A percentile compares a stretch with the other conserved stretches of the same genome.
These are phyloP conservation scores for Triops cancriformis DNA, from an alignment of 1,140 invertebrate species.

Conservation along the genomic window DNA sequence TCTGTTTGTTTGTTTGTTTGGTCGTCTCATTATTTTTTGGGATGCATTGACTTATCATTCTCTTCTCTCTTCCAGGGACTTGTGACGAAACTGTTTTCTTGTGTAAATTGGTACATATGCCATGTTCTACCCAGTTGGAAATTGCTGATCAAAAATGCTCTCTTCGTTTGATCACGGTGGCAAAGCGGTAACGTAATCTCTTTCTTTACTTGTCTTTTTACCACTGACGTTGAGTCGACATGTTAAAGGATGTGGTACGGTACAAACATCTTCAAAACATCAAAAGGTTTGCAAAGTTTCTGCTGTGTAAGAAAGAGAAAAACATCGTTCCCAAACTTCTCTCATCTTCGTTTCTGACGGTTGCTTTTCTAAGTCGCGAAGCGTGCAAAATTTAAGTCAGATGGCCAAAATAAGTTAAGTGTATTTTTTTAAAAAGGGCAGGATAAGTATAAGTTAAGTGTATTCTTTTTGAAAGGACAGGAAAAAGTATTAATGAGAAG, in stretches of 20 bases:
- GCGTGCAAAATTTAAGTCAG: no score
- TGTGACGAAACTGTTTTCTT: not conserved
- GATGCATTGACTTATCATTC: not conserved
- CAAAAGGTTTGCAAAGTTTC: conserved; percentile 7
- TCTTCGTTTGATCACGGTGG: not conserved
- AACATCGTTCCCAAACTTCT: not conserved
- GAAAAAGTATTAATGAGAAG: no score
- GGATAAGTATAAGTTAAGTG: no score
- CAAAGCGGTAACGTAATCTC: not conserved
- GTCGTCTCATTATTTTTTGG: no score
- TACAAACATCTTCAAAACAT: no score
- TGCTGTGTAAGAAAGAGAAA: not conserved
- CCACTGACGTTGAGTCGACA: not conserved
- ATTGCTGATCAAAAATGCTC: not conserved
- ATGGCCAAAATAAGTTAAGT: no score
- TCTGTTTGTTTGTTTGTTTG: no score
- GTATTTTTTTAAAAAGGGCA: not conserved
- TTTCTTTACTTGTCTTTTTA: not conserved
- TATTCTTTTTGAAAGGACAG: not conserved
- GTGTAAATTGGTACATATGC: not conserved
- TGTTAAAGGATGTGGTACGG: not conserved
- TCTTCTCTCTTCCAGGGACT: not conserved
- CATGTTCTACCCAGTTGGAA: not conserved
- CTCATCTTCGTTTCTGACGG: conserved; percentile 17
- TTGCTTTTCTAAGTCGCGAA: not conserved